Evolutionary conservation across 2,113 vertebrate genomes (phyloP).

Genomic region (Epinephelus cyanopodus): DNA sequence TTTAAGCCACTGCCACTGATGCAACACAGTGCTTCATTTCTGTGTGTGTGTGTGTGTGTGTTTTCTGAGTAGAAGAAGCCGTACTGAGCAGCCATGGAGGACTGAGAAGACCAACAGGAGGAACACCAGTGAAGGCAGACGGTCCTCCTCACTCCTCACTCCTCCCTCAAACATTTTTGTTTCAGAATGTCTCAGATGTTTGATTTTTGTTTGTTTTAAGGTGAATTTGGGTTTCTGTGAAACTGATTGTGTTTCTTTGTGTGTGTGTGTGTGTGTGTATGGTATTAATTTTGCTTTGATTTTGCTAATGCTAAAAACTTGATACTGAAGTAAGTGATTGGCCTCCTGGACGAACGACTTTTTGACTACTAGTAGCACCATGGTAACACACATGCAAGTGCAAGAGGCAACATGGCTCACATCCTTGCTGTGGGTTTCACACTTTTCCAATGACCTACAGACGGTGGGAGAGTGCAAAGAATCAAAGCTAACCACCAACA

Average conservation of each 20-base stretch:
- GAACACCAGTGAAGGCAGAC: slow-evolving; percentile 9
- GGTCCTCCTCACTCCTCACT: background rate
- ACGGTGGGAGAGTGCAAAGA: background rate
- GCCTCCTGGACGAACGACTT: background rate
- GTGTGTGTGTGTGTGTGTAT: background rate
- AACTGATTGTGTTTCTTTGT: slow-evolving; percentile 1
- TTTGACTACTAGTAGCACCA: background rate
- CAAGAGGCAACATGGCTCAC: background rate
- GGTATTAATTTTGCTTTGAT: slow-evolving; percentile 9
- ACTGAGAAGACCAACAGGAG: background rate
- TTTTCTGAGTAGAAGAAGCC: slow-evolving; percentile 74
- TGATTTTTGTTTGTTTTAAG: background rate
- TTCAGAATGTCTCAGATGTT: background rate
- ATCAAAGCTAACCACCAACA: background rate
- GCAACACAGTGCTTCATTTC: slow-evolving; percentile 2
- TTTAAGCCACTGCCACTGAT: background rate
- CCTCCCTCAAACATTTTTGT: background rate
- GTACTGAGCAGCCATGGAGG: slow-evolving; percentile 61
- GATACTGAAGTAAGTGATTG: background rate
- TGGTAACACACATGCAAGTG: background rate
- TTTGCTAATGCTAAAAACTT: background rate
- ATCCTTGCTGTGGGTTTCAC: background rate
- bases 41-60: slow-evolving; percentile 14
- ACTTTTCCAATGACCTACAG: too few species aligned
- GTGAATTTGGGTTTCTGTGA: slow-evolving; percentile 48